phyloP scores from a whole-genome alignment of 2,113 vertebrate genomes.

The Salminus brasiliensis region DNA sequence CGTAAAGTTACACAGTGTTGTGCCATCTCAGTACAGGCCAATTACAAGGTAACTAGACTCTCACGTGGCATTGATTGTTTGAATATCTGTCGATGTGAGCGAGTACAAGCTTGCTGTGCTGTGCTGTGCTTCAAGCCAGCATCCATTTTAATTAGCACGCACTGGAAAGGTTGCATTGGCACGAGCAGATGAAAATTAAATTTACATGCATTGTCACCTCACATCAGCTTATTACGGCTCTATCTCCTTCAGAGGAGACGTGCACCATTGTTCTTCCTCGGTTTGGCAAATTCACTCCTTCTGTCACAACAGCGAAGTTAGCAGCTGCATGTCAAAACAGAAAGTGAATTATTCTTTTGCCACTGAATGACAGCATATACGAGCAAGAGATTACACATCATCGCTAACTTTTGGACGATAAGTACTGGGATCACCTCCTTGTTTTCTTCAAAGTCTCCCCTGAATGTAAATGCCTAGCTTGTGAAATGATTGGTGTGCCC shows the following conservation, averaged over 20 bases:
- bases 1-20: not conserved
- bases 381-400: not conserved
- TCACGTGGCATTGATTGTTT: slow-evolving; percentile 70
- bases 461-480: not conserved
- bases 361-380: not conserved
- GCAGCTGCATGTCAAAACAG: not conserved
- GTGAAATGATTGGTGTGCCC: not conserved
- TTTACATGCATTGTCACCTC: not conserved
- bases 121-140: slow-evolving; percentile 60
- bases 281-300: not conserved
- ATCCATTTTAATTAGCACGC: slow-evolving; percentile 60
- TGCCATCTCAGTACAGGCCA: slow-evolving; percentile 60
- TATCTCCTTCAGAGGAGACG: not conserved
- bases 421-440: not conserved
- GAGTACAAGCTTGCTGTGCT: slow-evolving; percentile 54
- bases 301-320: not conserved
- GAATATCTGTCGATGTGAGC: slow-evolving; percentile 66
- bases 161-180: not conserved
- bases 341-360: not conserved
- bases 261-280: not conserved
- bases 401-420: not conserved
- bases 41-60: slow-evolving; percentile 69
- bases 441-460: not conserved
- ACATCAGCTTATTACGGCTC: not conserved
- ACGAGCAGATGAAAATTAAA: not conserved